phyloP scores from a whole-genome alignment of 1,140 invertebrate genomes.

The Lutraria rhynchaena region DNA sequence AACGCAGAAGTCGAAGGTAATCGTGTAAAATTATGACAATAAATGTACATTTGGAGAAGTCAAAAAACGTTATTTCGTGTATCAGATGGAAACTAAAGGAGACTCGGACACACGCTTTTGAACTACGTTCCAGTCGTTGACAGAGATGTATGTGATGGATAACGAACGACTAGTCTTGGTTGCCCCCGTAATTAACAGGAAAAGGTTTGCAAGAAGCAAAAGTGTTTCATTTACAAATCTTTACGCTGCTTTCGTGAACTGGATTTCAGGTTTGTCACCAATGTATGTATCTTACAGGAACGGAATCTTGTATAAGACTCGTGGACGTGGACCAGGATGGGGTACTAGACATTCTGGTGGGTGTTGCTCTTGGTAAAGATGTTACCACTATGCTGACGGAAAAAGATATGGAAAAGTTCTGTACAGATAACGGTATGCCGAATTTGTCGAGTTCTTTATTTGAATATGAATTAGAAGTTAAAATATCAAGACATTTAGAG shows the following conservation, averaged over 20 bases:
- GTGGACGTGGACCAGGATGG: conserved; percentile 78
- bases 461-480: no score
- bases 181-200: not conserved
- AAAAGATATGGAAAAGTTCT: conserved; percentile 64
- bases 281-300: conserved; percentile 54
- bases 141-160: no score
- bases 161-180: not conserved
- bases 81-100: no score
- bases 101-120: no score
- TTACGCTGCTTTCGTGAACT: not conserved
- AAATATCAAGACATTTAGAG: no score
- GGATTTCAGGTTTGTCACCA: not conserved
- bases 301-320: conserved; percentile 76
- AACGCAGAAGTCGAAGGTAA: no score
- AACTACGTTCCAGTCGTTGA: no score
- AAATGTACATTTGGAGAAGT: not conserved
- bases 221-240: not conserved
- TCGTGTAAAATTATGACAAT: no score
- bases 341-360: conserved; percentile 71
- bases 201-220: not conserved
- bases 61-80: not conserved
- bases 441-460: no score
- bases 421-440: conserved; percentile 58
- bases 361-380: conserved; percentile 69
- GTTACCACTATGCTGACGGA: conserved; percentile 65